Evolutionary conservation across 2,113 vertebrate species (phyloP).

Genomic region (Seriola aureovittata): DNA sequence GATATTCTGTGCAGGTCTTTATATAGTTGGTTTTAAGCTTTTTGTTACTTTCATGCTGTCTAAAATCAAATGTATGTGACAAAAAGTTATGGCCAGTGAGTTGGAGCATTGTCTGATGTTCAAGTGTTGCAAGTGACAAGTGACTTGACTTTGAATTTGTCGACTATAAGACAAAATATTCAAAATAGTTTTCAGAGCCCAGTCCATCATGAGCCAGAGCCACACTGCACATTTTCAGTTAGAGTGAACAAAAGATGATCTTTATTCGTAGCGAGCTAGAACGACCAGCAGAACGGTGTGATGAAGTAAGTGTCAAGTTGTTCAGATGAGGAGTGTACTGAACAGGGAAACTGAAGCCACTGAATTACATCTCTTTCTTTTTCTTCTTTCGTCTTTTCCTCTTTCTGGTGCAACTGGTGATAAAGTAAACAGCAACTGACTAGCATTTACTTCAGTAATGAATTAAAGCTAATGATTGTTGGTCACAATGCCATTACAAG

Average conservation of each 20-base stretch:
- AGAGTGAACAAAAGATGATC: constrained; percentile 13
- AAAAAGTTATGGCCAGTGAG: not conserved
- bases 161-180: not conserved
- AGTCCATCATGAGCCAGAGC: constrained; percentile 4
- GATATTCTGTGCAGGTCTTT: not conserved
- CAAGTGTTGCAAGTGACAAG: not conserved
- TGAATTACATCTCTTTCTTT: constrained; percentile 23
- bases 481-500: not conserved
- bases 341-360: constrained; percentile 24
- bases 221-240: not conserved
- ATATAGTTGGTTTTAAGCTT: not conserved
- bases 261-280: not conserved
- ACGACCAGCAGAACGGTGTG: constrained; percentile 29
- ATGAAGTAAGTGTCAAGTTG: constrained; percentile 59
- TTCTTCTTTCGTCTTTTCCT: not conserved
- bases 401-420: constrained; percentile 5
- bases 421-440: not conserved
- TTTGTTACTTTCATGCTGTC: not conserved
- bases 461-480: not conserved
- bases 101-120: not conserved
- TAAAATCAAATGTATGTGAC: not conserved
- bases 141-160: not conserved
- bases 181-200: constrained; percentile 7
- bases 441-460: not conserved
- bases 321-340: constrained; percentile 29